Evolutionary conservation across 1,140 invertebrate species (phyloP).

Genomic region (Brachionus sp.): DNA sequence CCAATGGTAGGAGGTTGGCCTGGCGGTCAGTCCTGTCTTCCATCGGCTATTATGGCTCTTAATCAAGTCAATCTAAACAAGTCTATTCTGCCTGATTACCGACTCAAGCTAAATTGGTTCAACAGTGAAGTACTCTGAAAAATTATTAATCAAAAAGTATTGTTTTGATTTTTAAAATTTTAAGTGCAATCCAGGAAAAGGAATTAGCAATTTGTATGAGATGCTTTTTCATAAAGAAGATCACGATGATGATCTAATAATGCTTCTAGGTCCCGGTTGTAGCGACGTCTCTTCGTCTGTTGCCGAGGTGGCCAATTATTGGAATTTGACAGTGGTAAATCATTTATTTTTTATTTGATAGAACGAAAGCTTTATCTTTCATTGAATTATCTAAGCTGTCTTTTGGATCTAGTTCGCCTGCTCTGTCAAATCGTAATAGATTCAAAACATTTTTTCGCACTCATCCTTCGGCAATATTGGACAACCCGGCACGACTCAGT

Average conservation of each 20-base stretch:
- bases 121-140: conserved; percentile 81
- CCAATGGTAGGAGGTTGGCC: conserved; percentile 89
- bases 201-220: conserved; percentile 96
- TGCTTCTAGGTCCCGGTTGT: conserved; percentile 85
- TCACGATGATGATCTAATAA: conserved; percentile 69
- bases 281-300: conserved; percentile 99
- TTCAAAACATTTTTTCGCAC: conserved; percentile 98
- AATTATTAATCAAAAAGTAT: conserved; percentile 9
- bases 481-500: conserved; percentile 95
- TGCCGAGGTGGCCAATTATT: conserved; percentile 98
- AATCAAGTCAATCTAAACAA: conserved; percentile 86
- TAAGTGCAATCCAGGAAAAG: conserved; percentile 94
- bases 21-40: conserved; percentile 58
- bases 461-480: conserved; percentile 96
- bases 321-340: conserved; percentile 94
- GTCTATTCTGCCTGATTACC: conserved; percentile 85
- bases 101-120: conserved; percentile 84
- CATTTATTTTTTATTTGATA: background rate
- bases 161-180: conserved; percentile 48
- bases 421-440: conserved; percentile 88
- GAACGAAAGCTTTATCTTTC: conserved; percentile 42
- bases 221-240: conserved; percentile 80
- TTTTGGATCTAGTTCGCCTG: conserved; percentile 95
- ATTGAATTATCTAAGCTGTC: conserved; percentile 69
- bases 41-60: conserved; percentile 87